Evolutionary conservation across 2,888 invertebrate species (phyloP).

Genomic region (Podabrus alpinus): DNA sequence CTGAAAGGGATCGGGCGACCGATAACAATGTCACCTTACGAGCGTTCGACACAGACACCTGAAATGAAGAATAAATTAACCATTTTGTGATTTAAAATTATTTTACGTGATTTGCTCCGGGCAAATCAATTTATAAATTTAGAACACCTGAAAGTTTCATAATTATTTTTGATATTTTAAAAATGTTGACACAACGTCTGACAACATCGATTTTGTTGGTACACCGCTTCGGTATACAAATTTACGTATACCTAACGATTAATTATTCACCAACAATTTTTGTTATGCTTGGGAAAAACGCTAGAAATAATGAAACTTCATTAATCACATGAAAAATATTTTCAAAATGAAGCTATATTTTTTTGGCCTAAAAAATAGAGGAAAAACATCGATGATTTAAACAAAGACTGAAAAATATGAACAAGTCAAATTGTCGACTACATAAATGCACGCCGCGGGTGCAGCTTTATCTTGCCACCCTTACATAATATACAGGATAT

Average conservation of each 20-base stretch:
- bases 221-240: not conserved
- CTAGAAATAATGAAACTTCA: not conserved
- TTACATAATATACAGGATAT: no score
- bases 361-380: no score
- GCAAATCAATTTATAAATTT: not conserved
- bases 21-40: constrained; percentile 70
- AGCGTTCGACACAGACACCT: constrained; percentile 70
- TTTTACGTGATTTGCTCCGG: not conserved
- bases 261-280: not conserved
- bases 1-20: constrained; percentile 68
- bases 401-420: no score
- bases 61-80: constrained; percentile 39
- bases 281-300: not conserved
- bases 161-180: not conserved
- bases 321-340: not conserved
- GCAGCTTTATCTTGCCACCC: no score
- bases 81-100: not conserved
- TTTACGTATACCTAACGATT: not conserved
- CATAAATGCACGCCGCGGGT: no score
- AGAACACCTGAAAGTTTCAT: not conserved
- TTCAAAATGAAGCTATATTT: not conserved
- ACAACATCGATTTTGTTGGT: not conserved
- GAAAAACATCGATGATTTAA: no score
- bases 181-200: not conserved
- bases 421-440: no score